Evolutionary conservation across 2,113 vertebrate species (phyloP), one percentile per base, ranked within the genome.

Genomic region (Etheostoma spectabile): DNA sequence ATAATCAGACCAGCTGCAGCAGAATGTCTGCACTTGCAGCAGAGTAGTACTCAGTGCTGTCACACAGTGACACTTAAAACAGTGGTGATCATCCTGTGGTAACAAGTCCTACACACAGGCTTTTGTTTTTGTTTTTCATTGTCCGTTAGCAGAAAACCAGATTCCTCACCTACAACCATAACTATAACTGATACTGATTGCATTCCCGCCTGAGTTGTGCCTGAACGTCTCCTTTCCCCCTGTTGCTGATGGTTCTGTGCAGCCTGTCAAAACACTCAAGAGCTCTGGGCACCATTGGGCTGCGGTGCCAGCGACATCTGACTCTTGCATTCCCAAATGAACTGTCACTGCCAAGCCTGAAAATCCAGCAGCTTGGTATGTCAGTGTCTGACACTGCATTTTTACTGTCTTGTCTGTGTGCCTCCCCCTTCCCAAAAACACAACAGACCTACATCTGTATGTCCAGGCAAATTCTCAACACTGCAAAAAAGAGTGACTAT

Each of bases 1-100:
- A 87, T 94, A 95, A 95, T 95, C 92, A 94, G 92, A 92, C 93
- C 92, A 94, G 93, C 94, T 92, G 92, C 91, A 95, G 85, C 85
- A 93, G 81, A 93, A 93, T 86, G 89, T 79, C 88, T 88, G 80
- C 79, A 83, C 86, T 87, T 77, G 78, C 89, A 89, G 81, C 75
- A 45, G 82, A 78, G 80, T 73, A 42, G 82, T 66, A 59, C 76
- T 77, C 60, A 76, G 76, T 15, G 13, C 74, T 45, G 55, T 55
- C 83, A 81, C 19, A 55, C 76, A 76, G 63, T 67, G 79, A 79
- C 77, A 83, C 74, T 79, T 62, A 52, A 42, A 83, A 78, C 71
- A 62, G 48, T 57, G 63, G 61, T 7, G 24, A 77, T 70, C 67
- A 51, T 85, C 69, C 68, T 66, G 66, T 64, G 42, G 10, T 52